Evolutionary conservation across 2,797 vertebrate genomes (phyloP), one percentile per base, ranked within the genome.

Genomic region (Psittacula derbiana): DNA sequence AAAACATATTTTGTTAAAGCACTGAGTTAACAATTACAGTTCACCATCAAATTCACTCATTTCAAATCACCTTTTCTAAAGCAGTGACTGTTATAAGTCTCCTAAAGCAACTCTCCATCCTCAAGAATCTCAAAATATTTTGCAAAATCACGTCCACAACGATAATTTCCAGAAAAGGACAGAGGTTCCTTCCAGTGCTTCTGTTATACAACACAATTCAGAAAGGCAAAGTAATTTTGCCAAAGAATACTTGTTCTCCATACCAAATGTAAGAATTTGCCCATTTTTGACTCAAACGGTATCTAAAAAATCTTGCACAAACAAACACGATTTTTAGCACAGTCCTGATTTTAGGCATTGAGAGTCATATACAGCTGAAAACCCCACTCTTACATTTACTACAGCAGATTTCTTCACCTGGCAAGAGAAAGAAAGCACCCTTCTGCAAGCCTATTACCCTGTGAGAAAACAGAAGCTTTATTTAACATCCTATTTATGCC

Each of bases 151-250:
- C 8, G 75, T 8, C 30, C 24, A 31, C 28, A 64, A 25, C 8
- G 75, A 57, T 33, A 36, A 72, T 12, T 36, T 41, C 36, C 38
- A 80, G 36, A 43, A 53, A 46, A 62, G 44, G 31, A 74, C 49
- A 84, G 53, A 52, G 5, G 24, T 31, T 62, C 49, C 36, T 53
- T 52, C 38, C 46, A 21, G 23, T 18, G 14, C 40, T 79, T 83
- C 28, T 31, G 38, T 49, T 81, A 46, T 2, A 20, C 36, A 88
- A 28, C 3, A 0, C 8, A 57, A 73, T 69, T 70, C 62, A 90
- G 69, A 71, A 67, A 76, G 52, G 47, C 40, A 73, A 75, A 74
- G 62, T 27, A 55, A 72, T 75, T 92, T 79, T 65, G 62, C 46
- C 50, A 65, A 47, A 79, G 5, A 88, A 79, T 0, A 85, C 12